phyloP scores from a whole-genome alignment of 1,140 invertebrate genomes.

The Musca domestica region DNA sequence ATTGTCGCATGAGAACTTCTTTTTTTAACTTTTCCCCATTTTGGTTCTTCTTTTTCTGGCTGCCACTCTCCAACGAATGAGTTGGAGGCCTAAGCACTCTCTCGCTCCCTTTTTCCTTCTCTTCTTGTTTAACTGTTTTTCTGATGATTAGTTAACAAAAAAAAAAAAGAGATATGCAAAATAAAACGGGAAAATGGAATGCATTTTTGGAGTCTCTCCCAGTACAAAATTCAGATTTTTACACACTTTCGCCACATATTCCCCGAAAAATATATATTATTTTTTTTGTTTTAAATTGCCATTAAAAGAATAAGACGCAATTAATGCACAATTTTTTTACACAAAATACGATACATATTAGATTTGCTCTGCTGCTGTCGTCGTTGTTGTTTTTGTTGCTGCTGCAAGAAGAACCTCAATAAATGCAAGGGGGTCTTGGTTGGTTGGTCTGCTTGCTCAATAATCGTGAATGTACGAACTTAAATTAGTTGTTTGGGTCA shows the following conservation, averaged over 20 bases:
- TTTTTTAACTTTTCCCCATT: neutral
- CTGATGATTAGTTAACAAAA: constrained; percentile 1
- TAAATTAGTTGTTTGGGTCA: constrained; percentile 17
- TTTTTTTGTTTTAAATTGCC: neutral
- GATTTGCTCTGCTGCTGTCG: neutral
- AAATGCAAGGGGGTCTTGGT: constrained; percentile 1
- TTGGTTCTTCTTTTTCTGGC: neutral
- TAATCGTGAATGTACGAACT: constrained; percentile 19
- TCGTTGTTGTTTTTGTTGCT: no score
- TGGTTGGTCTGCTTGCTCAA: neutral
- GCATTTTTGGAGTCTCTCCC: neutral
- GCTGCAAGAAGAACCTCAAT: constrained; percentile 3
- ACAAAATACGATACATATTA: neutral
- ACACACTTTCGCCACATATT: no score
- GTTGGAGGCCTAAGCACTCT: no score
- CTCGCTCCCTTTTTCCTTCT: neutral
- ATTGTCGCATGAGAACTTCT: neutral
- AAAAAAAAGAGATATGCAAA: neutral
- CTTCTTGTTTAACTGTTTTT: constrained; percentile 11
- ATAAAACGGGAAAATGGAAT: constrained; percentile 3
- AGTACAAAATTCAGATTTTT: no score
- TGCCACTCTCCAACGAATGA: no score
- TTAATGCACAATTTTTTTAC: constrained; percentile 5
- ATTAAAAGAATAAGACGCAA: neutral
- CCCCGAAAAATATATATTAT: neutral